These are phyloP conservation scores for Atta texana DNA, from an alignment of 1,140 invertebrate species.

Conservation along the genomic window DNA sequence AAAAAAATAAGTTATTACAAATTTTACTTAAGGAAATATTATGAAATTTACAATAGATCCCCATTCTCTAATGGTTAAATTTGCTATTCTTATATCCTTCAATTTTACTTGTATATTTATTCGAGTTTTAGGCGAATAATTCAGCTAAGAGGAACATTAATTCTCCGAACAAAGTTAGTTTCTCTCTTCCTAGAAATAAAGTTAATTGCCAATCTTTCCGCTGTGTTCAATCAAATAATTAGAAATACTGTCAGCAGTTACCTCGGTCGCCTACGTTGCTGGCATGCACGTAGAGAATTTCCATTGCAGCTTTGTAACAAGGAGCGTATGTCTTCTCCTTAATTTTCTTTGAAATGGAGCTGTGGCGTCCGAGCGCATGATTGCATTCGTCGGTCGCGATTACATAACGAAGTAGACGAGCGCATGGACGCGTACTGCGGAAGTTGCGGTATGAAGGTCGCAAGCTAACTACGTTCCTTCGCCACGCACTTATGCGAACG, in stretches of 20 bases:
- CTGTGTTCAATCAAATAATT: constrained; percentile 33
- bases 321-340: constrained; percentile 41
- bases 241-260: constrained; percentile 36
- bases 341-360: constrained; percentile 59
- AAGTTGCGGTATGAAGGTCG: constrained; percentile 61
- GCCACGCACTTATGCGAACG: constrained; percentile 55
- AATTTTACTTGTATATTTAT: background rate
- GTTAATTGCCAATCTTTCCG: constrained; percentile 6
- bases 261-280: background rate
- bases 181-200: background rate
- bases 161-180: background rate
- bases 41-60: no score
- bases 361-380: constrained; percentile 51
- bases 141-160: background rate
- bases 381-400: constrained; percentile 64
- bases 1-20: no score
- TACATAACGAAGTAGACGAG: constrained; percentile 64
- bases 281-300: constrained; percentile 33
- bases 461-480: constrained; percentile 50
- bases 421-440: constrained; percentile 37
- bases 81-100: background rate
- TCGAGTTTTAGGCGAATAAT: background rate
- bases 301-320: constrained; percentile 46
- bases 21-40: no score
- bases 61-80: no score